A percentile compares a stretch with the other conserved stretches of the same genome.
These are phyloP conservation scores for Ferdinandea cuprea DNA, from an alignment of 2,888 invertebrate genomes.

Conservation along the genomic window DNA sequence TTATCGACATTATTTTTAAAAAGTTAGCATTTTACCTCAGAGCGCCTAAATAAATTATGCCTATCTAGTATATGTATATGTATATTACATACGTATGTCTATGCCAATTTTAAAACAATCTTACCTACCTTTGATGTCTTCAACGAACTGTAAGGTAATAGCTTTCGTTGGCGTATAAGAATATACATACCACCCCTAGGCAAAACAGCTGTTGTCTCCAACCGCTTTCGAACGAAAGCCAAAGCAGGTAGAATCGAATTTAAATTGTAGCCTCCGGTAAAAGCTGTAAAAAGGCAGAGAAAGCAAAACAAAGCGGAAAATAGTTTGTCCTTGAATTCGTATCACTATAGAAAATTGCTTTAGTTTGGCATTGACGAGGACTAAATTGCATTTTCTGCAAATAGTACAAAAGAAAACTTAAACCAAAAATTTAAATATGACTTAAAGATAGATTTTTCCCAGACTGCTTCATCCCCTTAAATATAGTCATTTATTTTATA, in stretches of 20 bases:
- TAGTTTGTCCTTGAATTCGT: constrained; percentile 40
- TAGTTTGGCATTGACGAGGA: constrained; percentile 56
- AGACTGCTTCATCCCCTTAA: neutral
- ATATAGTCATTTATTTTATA: neutral
- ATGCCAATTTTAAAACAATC: no score
- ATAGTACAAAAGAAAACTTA: constrained; percentile 20
- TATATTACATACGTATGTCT: no score
- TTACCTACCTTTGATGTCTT: no score
- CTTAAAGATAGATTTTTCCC: constrained; percentile 5
- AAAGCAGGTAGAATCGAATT: constrained; percentile 53
- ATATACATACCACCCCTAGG: no score
- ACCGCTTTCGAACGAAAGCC: neutral
- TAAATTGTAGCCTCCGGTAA: constrained; percentile 47
- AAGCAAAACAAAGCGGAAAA: constrained; percentile 2
- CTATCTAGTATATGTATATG: no score
- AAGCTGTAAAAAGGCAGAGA: constrained; percentile 30
- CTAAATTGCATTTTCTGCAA: constrained; percentile 51
- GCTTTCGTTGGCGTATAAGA: no score
- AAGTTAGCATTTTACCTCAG: no score
- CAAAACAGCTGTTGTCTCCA: constrained; percentile 4
- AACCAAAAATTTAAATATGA: neutral
- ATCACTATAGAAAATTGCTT: constrained; percentile 33
- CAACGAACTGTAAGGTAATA: no score
- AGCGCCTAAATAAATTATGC: no score
- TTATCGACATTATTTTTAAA: no score